phyloP scores from a whole-genome alignment of 2,888 invertebrate species.

The Dione vanillae region DNA sequence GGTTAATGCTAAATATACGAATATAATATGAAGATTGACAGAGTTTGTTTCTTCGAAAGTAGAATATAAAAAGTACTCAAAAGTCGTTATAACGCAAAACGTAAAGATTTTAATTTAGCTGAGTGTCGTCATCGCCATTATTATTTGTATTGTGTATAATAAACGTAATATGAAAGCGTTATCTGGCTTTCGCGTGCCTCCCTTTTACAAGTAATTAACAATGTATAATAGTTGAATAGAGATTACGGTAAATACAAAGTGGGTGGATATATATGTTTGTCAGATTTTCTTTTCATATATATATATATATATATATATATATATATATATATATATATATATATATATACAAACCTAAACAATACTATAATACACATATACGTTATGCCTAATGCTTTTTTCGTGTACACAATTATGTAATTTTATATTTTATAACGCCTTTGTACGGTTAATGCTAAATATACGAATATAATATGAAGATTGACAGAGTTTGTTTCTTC shows the following conservation, averaged over 20 bases:
- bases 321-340: too few relatives aligned
- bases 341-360: background rate
- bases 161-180: slow-evolving; percentile 45
- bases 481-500: background rate
- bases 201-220: slow-evolving; percentile 45
- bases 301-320: too few relatives aligned
- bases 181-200: slow-evolving; percentile 40
- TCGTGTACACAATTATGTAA: slow-evolving; percentile 12
- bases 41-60: background rate
- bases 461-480: slow-evolving; percentile 8
- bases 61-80: too few relatives aligned
- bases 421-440: slow-evolving; percentile 10
- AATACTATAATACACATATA: background rate
- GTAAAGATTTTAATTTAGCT: slow-evolving; percentile 48
- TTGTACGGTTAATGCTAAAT: background rate
- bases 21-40: slow-evolving; percentile 14
- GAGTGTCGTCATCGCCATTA: slow-evolving; percentile 45
- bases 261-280: too few relatives aligned
- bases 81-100: slow-evolving; percentile 25
- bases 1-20: background rate
- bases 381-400: slow-evolving; percentile 10
- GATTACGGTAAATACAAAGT: too few relatives aligned
- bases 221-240: too few relatives aligned
- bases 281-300: too few relatives aligned
- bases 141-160: slow-evolving; percentile 48